phyloP scores from a whole-genome alignment of 2,888 invertebrate species.

The Parochlus steinenii region DNA sequence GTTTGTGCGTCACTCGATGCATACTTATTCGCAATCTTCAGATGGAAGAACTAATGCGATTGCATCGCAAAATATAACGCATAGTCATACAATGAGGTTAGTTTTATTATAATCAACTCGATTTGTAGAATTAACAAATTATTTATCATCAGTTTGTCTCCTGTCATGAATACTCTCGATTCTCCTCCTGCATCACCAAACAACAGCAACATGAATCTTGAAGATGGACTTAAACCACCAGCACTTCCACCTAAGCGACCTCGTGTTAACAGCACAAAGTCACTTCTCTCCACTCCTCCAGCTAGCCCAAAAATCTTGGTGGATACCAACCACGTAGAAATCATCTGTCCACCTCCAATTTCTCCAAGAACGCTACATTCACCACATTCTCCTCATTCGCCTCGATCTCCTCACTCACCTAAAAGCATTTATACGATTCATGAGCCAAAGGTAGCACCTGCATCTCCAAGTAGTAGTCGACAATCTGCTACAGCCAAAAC shows the following conservation, averaged over 20 bases:
- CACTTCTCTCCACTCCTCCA: constrained; percentile 34
- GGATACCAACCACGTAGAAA: no score
- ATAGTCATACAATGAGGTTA: constrained; percentile 31
- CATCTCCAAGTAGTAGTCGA: neutral
- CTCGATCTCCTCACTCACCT: no score
- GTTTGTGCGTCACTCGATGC: constrained; percentile 74
- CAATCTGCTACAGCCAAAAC: no score
- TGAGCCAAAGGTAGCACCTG: neutral
- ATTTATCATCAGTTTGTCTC: constrained; percentile 2
- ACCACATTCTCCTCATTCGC: no score
- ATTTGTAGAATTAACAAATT: constrained; percentile 2
- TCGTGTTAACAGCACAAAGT: constrained; percentile 31
- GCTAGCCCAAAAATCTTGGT: constrained; percentile 26
- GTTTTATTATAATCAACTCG: constrained; percentile 15
- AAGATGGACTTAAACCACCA: constrained; percentile 31
- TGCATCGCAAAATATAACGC: constrained; percentile 21
- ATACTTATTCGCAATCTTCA: constrained; percentile 35
- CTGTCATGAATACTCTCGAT: no score
- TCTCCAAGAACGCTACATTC: no score
- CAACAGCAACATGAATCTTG: constrained; percentile 20
- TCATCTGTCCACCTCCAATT: no score
- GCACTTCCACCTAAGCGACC: constrained; percentile 43
- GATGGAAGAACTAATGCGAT: constrained; percentile 17
- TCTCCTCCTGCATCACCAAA: constrained; percentile 23
- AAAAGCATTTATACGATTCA: no score